Base-by-base conservation (phyloP, 2,113 vertebrate species). In the Gasterosteus nipponicus region DNA sequence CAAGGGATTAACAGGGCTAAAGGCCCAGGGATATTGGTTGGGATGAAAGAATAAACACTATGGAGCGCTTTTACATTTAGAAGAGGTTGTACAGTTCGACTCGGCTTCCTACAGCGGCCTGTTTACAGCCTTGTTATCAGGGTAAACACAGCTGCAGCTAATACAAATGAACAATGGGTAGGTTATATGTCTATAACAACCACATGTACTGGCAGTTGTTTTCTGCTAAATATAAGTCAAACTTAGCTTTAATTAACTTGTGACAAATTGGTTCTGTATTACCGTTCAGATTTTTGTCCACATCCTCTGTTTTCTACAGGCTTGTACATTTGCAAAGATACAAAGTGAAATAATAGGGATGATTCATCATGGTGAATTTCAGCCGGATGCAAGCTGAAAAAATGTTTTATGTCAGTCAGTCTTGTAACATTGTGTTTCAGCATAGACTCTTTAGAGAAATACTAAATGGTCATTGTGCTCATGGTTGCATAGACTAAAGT, bases 81-180 rank as follows among this genome's bases (percentile, higher is more conserved):
- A n/a, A 64, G 64, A 33, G 42, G 33, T 26, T 38, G 72, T 58
- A 41, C 51, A 38, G 5, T 4, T 49, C 2, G 3, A 15, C 3
- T 42, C 0, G 5, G 4, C 15, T 11, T 63, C 10, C 5, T n/a
- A 9, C 5, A 2, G 5, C 3, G 6, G 22, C 26, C 26, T 41
- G 19, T 44, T 19, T 38, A 41, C 35, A 47, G 38, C 10, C 14
- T 15, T 9, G 10, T 26, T 77, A 77, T 77, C 68, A 62, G 64
- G 39, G 53, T 51, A 66, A 70, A 83, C 71, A 71, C 66, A 75
- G 35, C 58, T 78, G 62, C 1, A 1, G 49, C 42, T 69, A 26
- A 74, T 78, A 41, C 39, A 41, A 74, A n/a, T n/a, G 8, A 71
- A 39, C 47, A 51, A 75, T 29, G 3, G 39, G 6, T 10, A 16